Conservation (phyloP, 2,797 vertebrate genomes). For the Picus viridis region DNA sequence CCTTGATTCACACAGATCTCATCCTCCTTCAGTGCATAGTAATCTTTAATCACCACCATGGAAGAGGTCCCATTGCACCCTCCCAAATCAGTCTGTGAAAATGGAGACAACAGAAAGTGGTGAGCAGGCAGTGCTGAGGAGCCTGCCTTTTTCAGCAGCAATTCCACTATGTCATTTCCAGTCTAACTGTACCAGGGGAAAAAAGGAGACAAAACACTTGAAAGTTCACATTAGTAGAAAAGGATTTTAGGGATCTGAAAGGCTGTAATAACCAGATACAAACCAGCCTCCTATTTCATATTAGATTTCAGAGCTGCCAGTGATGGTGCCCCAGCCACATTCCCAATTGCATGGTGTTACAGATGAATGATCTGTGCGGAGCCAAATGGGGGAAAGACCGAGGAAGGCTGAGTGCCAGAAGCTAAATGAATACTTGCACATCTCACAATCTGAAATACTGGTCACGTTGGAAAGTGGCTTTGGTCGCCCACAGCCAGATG, state of each 20-base stretch:
- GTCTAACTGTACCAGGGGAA: background rate
- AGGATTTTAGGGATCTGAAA: background rate
- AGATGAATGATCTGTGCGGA: background rate
- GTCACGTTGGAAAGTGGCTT: background rate
- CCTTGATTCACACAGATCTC: slow-evolving; percentile 95
- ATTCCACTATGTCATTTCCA: background rate
- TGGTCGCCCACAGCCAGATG: background rate
- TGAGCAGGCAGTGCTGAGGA: background rate
- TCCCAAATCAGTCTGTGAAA: slow-evolving; percentile 82
- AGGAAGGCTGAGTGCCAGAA: background rate
- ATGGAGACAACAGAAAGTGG: slow-evolving; percentile 42
- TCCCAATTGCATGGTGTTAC: background rate
- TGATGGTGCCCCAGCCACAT: accelerated
- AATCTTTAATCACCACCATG: slow-evolving; percentile 95
- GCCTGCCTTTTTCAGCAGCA: background rate
- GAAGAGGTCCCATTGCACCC: slow-evolving; percentile 92
- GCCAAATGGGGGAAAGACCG: background rate
- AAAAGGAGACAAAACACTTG: background rate
- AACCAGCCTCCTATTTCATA: background rate
- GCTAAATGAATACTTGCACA: background rate
- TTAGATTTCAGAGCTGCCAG: background rate
- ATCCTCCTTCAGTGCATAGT: slow-evolving; percentile 97
- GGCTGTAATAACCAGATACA: background rate
- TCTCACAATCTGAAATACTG: background rate
- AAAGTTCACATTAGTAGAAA: background rate